Evolutionary conservation across 2,797 vertebrate species (phyloP).

Genomic region (Enteromius anoplus): DNA sequence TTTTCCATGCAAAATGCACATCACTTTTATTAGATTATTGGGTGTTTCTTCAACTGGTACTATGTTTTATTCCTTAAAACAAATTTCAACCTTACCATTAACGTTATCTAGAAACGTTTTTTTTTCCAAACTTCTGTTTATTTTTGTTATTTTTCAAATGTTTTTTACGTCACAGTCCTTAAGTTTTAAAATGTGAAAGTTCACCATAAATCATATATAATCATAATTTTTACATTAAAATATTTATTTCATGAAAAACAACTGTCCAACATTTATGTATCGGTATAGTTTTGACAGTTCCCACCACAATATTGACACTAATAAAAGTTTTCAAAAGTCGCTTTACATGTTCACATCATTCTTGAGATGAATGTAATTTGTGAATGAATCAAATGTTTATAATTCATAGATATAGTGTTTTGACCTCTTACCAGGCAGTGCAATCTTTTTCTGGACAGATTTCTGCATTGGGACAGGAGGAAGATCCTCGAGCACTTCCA

Average conservation of each 20-base stretch:
- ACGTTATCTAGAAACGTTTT: background rate
- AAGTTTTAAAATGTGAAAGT: background rate
- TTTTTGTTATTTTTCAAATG: background rate
- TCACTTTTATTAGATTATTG: background rate
- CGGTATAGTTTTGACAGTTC: background rate
- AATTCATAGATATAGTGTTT: background rate
- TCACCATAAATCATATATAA: background rate
- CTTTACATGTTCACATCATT: background rate
- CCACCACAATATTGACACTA: background rate
- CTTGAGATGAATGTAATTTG: background rate
- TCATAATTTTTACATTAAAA: background rate
- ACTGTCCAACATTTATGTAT: no score
- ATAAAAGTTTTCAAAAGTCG: background rate
- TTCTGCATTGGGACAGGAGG: constrained; percentile 63
- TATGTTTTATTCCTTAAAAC: background rate
- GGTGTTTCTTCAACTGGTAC: background rate
- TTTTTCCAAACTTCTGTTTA: background rate
- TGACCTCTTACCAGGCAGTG: constrained; percentile 71
- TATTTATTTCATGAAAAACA: background rate
- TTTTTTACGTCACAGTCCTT: background rate
- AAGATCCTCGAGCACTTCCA: constrained; percentile 89
- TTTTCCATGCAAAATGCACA: background rate
- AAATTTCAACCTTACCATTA: background rate
- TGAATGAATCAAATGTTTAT: background rate
- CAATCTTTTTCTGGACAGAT: constrained; percentile 56